Base-by-base conservation (phyloP, 2,113 vertebrate species). In the Syngnathus typhle region DNA sequence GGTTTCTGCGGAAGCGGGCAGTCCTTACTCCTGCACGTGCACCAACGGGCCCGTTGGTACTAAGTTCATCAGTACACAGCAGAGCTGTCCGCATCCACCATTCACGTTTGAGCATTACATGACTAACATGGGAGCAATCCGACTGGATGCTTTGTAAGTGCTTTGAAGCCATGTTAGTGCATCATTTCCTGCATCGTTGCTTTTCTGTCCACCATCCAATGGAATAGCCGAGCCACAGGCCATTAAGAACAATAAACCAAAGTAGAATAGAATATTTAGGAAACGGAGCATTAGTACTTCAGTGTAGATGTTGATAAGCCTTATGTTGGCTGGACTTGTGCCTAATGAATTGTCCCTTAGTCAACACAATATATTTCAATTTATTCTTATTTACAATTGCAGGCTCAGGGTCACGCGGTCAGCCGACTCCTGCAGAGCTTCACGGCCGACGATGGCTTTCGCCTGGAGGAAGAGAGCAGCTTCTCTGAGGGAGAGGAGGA, bases 401-500 rank as follows among this genome's bases (percentile, higher is more conserved):
- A 91, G 88, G 80, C 77, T 65, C 94, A 95, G 83, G 94, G 94
- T 67, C 93, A 92, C 7, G 95, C 93, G 0, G 93, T 98, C 65
- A 98, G 94, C 80, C 93, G 92, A 15, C 91, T 98, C 71, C 90
- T 98, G 83, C 93, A 96, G 87, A 96, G 94, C 89, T 96, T 98
- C 36, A 83, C 94, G 0, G 92, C 93, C 9, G 94, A 98, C 23
- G 93, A 93, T 0, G 93, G 92, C 84, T 98, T 98, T 4, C 90
- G 84, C 51, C 91, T 98, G 21, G 93, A 94, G 0, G 92, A 94
- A 59, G 93, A 94, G 75, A 96, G 93, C 92, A 96, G 94, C 87
- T 96, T 96, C 80, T 97, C 95, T 0, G 95, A 96, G 65, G 93
- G 91, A 16, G 94, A 94, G 6, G 92, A 92, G 37, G 89, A 90